Evolutionary conservation across 2,113 vertebrate species (phyloP).

Genomic region (Gymnocephalus cernua): DNA sequence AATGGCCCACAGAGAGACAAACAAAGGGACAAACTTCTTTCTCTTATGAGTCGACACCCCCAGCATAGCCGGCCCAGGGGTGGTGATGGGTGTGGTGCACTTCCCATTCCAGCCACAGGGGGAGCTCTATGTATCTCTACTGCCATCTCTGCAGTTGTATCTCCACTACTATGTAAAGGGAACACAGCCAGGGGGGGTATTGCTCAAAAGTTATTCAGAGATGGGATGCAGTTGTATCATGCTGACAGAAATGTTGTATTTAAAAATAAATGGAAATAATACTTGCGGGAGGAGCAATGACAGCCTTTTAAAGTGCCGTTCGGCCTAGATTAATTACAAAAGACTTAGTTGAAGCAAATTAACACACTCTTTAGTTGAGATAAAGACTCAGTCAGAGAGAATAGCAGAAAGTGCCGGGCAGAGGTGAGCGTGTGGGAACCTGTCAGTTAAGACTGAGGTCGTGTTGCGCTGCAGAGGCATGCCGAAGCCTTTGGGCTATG

Average conservation of each 20-base stretch:
- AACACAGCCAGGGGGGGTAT: neutral
- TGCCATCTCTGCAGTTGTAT: neutral
- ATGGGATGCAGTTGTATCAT: neutral
- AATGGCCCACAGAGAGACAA: neutral
- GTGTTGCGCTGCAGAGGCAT: constrained; percentile 60
- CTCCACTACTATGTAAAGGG: neutral
- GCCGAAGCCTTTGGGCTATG: constrained; percentile 68
- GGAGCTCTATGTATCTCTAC: constrained; percentile 10
- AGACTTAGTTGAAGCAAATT: neutral
- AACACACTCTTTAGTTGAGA: neutral
- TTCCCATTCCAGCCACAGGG: constrained; percentile 61
- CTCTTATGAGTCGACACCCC: neutral
- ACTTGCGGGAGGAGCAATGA: neutral
- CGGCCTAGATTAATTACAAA: neutral
- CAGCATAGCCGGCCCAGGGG: neutral
- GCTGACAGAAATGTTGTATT: neutral
- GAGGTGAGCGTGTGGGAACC: constrained; percentile 73
- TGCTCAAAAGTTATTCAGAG: constrained; percentile 17
- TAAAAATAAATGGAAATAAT: neutral
- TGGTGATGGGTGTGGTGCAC: constrained; percentile 51
- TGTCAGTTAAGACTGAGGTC: constrained; percentile 65
- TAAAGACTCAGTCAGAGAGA: constrained; percentile 7
- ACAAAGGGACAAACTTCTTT: constrained; percentile 6
- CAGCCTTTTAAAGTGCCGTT: neutral
- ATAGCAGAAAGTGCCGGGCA: constrained; percentile 43